These are phyloP conservation scores for Sabellastarte sp. DNA, from an alignment of 2,888 invertebrate genomes.

Conservation along the genomic window DNA sequence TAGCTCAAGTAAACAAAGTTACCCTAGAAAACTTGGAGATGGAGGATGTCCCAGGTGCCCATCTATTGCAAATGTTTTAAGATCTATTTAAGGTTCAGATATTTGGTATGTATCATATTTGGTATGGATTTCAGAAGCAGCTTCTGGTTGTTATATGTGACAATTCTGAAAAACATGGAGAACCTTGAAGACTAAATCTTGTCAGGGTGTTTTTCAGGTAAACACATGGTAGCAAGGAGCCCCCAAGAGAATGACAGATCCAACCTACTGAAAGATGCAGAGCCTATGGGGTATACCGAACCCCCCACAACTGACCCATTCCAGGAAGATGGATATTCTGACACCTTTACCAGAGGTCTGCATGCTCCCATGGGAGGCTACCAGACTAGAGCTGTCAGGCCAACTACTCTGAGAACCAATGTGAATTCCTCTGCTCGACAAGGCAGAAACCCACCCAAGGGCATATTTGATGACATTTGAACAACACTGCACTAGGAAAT, in stretches of 20 bases:
- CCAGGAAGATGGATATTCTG: slow-evolving; percentile 5
- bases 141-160: no score
- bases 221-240: neutral
- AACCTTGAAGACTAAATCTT: no score
- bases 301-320: neutral
- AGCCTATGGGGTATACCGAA: slow-evolving; percentile 61
- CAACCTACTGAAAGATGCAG: slow-evolving; percentile 77
- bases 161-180: no score
- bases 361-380: neutral
- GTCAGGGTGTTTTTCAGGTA: neutral
- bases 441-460: slow-evolving; percentile 8
- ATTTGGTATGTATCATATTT: no score
- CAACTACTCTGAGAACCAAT: neutral
- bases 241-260: slow-evolving; percentile 71
- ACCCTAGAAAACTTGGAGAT: no score
- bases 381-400: neutral
- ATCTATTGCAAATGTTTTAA: no score
- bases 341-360: neutral
- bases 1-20: no score
- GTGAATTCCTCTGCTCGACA: neutral
- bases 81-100: no score
- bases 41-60: no score
- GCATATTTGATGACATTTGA: slow-evolving; percentile 22
- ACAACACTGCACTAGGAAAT: no score
- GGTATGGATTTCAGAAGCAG: no score